These are phyloP conservation scores for Osmerus eperlanus DNA, from an alignment of 2,113 vertebrate genomes.

Conservation along the genomic window DNA sequence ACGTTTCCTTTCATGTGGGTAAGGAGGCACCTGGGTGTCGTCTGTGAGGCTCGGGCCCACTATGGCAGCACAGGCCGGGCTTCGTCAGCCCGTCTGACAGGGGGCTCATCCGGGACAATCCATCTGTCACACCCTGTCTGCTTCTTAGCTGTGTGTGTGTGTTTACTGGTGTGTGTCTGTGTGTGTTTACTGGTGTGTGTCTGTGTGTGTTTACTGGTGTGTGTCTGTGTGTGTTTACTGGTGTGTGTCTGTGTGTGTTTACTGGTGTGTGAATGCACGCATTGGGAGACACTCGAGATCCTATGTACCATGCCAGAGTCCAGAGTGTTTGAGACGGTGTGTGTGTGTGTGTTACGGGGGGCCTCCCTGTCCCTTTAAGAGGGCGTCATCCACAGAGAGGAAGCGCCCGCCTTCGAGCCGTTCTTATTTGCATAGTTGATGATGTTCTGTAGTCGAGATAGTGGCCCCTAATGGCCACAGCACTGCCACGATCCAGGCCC, in stretches of 20 bases:
- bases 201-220: background rate
- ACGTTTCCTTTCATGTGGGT: slow-evolving; percentile 43
- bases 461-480: slow-evolving; percentile 44
- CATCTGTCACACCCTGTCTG: background rate
- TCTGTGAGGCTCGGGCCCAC: background rate
- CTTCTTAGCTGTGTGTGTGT: background rate
- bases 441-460: slow-evolving; percentile 41
- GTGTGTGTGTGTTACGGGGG: background rate
- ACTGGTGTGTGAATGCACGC: background rate
- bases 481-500: background rate
- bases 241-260: background rate
- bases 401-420: background rate
- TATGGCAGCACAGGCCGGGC: background rate
- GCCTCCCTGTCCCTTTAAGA: background rate
- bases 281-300: no score
- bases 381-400: no score
- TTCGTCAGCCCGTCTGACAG: background rate
- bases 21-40: slow-evolving; percentile 41
- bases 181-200: background rate
- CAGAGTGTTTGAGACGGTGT: background rate
- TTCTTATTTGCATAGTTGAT: slow-evolving; percentile 37
- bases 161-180: background rate
- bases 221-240: background rate
- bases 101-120: background rate
- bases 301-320: background rate